phyloP scores from a whole-genome alignment of 2,888 invertebrate species.

The Euphydryas editha region DNA sequence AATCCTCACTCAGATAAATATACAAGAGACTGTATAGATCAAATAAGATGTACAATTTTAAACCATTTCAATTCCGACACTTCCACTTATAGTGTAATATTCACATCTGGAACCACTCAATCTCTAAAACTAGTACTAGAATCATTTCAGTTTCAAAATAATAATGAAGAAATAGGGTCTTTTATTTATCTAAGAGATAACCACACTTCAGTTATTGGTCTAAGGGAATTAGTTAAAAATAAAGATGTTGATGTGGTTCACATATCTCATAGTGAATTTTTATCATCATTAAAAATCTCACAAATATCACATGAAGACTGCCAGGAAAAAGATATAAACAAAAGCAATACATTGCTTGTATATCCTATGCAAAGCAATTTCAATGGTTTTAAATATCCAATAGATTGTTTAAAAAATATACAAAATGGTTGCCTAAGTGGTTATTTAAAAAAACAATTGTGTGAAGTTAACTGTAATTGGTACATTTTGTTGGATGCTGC shows the following conservation, averaged over 20 bases:
- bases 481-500: conserved; percentile 95
- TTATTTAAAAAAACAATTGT: conserved; percentile 62
- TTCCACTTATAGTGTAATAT: conserved; percentile 93
- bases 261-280: conserved; percentile 83
- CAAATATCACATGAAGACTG: conserved; percentile 30
- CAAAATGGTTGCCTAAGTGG: conserved; percentile 83
- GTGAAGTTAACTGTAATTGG: conserved; percentile 82
- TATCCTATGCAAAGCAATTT: conserved; percentile 98
- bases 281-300: conserved; percentile 58
- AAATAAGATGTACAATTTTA: conserved; percentile 92
- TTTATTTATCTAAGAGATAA: conserved; percentile 94
- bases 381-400: conserved; percentile 94
- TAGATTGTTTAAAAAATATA: conserved; percentile 87
- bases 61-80: conserved; percentile 91
- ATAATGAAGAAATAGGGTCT: conserved; percentile 75
- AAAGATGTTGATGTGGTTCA: conserved; percentile 82
- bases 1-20: conserved; percentile 96
- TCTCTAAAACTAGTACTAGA: conserved; percentile 93
- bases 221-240: conserved; percentile 89
- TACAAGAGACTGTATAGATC: conserved; percentile 93
- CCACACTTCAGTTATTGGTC: conserved; percentile 97
- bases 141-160: conserved; percentile 86
- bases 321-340: conserved; percentile 50
- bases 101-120: conserved; percentile 97
- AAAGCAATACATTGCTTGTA: conserved; percentile 86